Percentiles rank a stretch among this genome's conserved stretches.
Evolutionary conservation across 1,140 invertebrate genomes (phyloP).

Genomic region (Drosophila simulans): DNA sequence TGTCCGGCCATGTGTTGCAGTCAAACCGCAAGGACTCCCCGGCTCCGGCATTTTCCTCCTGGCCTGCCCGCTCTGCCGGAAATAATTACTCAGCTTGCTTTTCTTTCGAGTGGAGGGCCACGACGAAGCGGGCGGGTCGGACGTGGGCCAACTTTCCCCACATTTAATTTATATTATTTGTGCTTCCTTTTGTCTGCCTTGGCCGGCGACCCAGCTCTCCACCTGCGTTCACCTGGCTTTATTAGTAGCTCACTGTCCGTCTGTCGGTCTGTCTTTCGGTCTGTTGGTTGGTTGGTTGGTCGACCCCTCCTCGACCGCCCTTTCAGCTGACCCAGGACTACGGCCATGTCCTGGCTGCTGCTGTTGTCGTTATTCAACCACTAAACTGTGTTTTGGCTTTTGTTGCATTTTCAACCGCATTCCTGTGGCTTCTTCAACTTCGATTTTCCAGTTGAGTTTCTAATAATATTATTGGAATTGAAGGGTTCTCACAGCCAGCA

Average conservation of each 20-base stretch:
- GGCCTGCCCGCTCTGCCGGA: conserved; percentile 58
- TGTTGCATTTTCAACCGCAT: conserved; percentile 70
- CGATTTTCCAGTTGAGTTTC: conserved; percentile 72
- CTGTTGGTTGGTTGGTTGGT: conserved; percentile 6
- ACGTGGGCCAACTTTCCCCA: conserved; percentile 32
- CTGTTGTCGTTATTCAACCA: conserved; percentile 74
- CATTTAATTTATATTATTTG: conserved; percentile 83
- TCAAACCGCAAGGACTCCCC: conserved; percentile 66
- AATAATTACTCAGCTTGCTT: conserved; percentile 79
- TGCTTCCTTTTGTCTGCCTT: conserved; percentile 69
- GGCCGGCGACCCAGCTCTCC: conserved; percentile 11
- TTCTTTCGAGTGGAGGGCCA: conserved; percentile 52
- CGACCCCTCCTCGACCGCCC: conserved; percentile 2
- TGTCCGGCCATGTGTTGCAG: conserved; percentile 81
- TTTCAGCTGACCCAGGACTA: neutral
- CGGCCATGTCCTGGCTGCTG: conserved; percentile 32
- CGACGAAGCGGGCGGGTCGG: neutral
- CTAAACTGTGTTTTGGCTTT: conserved; percentile 82
- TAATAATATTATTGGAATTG: conserved; percentile 63
- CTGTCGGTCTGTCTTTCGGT: conserved; percentile 15
- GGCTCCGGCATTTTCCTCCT: conserved; percentile 3
- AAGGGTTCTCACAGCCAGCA: neutral
- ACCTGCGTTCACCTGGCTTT: conserved; percentile 76
- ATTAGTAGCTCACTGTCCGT: conserved; percentile 65
- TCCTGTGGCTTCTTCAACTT: conserved; percentile 66